Evolutionary conservation across 2,888 invertebrate species (phyloP).

Genomic region (Rhagium mordax): DNA sequence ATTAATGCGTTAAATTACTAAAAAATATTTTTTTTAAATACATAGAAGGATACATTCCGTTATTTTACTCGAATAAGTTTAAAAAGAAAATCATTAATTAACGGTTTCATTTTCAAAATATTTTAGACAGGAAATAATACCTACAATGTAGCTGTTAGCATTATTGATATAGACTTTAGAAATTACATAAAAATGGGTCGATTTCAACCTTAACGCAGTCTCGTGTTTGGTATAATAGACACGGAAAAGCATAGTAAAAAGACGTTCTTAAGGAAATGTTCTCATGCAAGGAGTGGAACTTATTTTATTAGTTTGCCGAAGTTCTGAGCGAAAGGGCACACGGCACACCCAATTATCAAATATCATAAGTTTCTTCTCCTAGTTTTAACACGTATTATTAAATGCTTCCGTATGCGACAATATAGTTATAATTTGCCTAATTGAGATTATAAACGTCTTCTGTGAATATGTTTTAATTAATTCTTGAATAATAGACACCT

Average conservation of each 20-base stretch:
- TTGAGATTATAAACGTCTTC: no score
- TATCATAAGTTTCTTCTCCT: not conserved
- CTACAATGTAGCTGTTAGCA: not conserved
- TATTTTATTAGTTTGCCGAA: not conserved
- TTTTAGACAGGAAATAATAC: not conserved
- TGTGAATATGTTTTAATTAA: no score
- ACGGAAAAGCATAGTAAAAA: slow-evolving; percentile 26
- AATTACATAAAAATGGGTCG: slow-evolving; percentile 8
- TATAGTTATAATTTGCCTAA: not conserved
- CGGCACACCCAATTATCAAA: not conserved
- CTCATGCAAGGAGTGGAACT: not conserved
- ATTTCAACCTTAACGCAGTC: slow-evolving; percentile 27
- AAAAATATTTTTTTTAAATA: no score
- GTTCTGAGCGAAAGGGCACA: not conserved
- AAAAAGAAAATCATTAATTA: no score
- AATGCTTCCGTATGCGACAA: not conserved
- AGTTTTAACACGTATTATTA: not conserved
- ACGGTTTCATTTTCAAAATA: not conserved
- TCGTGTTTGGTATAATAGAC: slow-evolving; percentile 37
- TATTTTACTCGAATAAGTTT: no score
- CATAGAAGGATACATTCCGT: no score
- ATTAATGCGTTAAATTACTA: no score
- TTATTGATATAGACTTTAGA: no score
- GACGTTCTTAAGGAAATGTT: slow-evolving; percentile 22
- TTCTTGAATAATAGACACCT: no score